Base-by-base conservation (phyloP, 2,797 vertebrate genomes). In the Pelobates cultripes region DNA sequence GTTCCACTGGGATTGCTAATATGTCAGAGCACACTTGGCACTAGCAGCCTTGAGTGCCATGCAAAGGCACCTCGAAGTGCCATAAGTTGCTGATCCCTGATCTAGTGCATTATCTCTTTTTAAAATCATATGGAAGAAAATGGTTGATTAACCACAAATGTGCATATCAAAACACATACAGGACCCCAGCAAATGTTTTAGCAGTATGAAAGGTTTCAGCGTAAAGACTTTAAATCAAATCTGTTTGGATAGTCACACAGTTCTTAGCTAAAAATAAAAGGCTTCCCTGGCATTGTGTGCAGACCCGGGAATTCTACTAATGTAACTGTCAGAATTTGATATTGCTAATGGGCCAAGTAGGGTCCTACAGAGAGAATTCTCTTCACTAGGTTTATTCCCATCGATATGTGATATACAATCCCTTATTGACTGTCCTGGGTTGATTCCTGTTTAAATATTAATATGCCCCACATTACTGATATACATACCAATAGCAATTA, bases 181-280 rank as follows among this genome's bases (percentile, higher is more conserved):
- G 28, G 28, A 28, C 28, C 28, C 28, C 28, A 1, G 28, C 28
- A 28, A 28, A 28, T 28, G 28, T 28, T 28, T 28, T 28, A 28
- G 28, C 28, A 28, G 28, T 28, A 28, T 28, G 28, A 28, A 28
- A 28, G 28, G 28, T 28, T 28, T 28, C 28, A 28, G 47, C 68
- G 78, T 28, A 68, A n/a, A n/a, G n/a, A n/a, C n/a, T 75, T 69
- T 60, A 57, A 74, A 80, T 45, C 7, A 70, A 61, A 75, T 68
- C 64, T 70, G 63, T 73, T 73, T 69, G 78, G 71, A 55, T 69
- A 75, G 43, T 80, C 67, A 70, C 15, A 75, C 41, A 43, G 51
- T 75, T 80, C n/a, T 40, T 7, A 7, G 28, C n/a, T 4, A 6
- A 64, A 64, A 6, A 64, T 7, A 17, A 6, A 7, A 28, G 61